phyloP scores from a whole-genome alignment of 2,888 invertebrate species.

The Euzetes globulus region DNA sequence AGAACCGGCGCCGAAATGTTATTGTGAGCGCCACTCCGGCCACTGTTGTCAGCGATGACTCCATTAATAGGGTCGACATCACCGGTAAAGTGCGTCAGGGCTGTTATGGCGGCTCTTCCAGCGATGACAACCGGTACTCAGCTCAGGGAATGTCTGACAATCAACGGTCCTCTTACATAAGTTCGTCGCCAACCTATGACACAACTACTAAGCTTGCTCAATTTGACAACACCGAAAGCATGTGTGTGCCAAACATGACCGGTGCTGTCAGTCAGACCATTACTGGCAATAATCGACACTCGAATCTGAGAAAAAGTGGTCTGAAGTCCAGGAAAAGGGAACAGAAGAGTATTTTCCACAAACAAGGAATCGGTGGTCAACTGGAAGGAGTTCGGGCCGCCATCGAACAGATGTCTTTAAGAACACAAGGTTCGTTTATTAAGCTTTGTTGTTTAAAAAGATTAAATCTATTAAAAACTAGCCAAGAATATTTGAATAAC shows the following conservation, averaged over 20 bases:
- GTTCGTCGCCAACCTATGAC: constrained; percentile 45
- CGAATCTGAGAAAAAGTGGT: constrained; percentile 14
- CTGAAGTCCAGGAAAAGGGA: constrained; percentile 15
- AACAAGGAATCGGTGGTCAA: constrained; percentile 50
- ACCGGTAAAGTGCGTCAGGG: constrained; percentile 39
- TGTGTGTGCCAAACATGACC: not conserved
- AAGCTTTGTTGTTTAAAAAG: no score
- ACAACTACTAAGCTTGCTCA: constrained; percentile 22
- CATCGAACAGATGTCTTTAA: constrained; percentile 76
- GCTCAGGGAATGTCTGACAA: constrained; percentile 92
- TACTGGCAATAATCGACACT: not conserved
- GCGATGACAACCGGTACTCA: constrained; percentile 58
- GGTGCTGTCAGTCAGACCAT: not conserved
- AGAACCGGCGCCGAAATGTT: constrained; percentile 48
- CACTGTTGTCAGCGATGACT: constrained; percentile 58
- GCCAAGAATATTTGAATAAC: no score
- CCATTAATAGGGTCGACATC: constrained; percentile 50
- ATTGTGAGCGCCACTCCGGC: constrained; percentile 48
- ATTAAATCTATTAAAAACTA: no score
- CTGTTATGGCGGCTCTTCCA: constrained; percentile 42
- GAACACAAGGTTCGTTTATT: constrained; percentile 45
- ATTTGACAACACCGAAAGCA: not conserved
- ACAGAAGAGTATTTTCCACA: constrained; percentile 43
- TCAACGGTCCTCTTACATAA: constrained; percentile 55
- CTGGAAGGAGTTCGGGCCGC: constrained; percentile 79